Evolutionary conservation across 2,888 invertebrate species (phyloP).

Genomic region (Erebia palarica): DNA sequence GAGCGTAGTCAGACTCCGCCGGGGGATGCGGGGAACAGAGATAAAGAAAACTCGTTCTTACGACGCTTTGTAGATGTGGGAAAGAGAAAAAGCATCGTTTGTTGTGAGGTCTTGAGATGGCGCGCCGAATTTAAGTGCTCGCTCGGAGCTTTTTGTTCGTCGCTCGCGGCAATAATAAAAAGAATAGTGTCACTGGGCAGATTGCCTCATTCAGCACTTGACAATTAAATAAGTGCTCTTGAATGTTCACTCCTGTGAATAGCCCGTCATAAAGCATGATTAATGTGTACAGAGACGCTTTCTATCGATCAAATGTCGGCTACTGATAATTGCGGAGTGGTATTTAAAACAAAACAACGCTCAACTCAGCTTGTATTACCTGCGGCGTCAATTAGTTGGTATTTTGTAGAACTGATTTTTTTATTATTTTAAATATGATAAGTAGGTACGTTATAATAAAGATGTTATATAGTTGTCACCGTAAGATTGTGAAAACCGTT

Average conservation of each 20-base stretch:
- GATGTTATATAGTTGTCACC: no score
- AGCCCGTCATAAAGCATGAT: constrained; percentile 75
- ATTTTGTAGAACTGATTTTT: constrained; percentile 2
- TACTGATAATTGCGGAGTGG: constrained; percentile 68
- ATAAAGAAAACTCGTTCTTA: constrained; percentile 58
- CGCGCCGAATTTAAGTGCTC: constrained; percentile 73
- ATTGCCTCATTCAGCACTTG: constrained; percentile 78
- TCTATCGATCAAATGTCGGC: constrained; percentile 75
- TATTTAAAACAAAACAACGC: constrained; percentile 37
- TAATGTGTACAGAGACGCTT: constrained; percentile 67
- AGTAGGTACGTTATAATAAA: neutral
- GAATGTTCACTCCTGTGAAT: constrained; percentile 67
- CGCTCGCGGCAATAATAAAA: constrained; percentile 72
- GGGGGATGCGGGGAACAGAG: constrained; percentile 71
- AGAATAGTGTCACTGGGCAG: constrained; percentile 80
- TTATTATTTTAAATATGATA: neutral
- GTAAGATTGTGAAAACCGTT: no score
- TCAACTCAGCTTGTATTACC: constrained; percentile 12
- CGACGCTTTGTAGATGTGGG: constrained; percentile 50
- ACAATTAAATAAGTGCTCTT: constrained; percentile 80
- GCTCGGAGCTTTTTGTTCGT: constrained; percentile 75
- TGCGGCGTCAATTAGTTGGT: constrained; percentile 8
- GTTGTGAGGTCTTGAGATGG: constrained; percentile 67
- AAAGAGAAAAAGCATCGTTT: constrained; percentile 68
- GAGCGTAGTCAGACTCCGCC: constrained; percentile 79